These are phyloP conservation scores for Pyrgus malvae DNA, from an alignment of 2,888 invertebrate species.

Conservation along the genomic window DNA sequence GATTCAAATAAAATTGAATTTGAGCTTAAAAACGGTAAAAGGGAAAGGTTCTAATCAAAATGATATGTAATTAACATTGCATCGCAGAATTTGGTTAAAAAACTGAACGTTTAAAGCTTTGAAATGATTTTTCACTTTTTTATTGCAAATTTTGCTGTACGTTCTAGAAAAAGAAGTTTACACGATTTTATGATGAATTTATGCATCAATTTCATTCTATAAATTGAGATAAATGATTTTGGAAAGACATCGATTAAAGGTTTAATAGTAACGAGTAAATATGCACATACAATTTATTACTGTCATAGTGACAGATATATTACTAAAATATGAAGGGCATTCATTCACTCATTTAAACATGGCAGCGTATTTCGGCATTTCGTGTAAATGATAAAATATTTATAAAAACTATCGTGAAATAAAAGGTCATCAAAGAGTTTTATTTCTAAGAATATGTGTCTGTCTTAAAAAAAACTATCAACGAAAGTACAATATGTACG, in stretches of 20 bases:
- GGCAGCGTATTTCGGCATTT: too few species aligned
- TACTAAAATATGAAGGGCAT: neutral
- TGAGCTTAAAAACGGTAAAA: conserved; percentile 25
- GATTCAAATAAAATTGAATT: conserved; percentile 19
- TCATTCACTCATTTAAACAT: neutral
- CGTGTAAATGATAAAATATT: too few species aligned
- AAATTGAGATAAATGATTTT: conserved; percentile 3
- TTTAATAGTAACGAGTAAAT: conserved; percentile 30
- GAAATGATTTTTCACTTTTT: too few species aligned
- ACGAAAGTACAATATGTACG: too few species aligned
- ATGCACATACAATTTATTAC: conserved; percentile 28
- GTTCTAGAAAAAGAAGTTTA: too few species aligned
- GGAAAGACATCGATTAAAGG: conserved; percentile 9
- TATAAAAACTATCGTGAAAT: too few species aligned
- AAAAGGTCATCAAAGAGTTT: too few species aligned
- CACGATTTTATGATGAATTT: too few species aligned
- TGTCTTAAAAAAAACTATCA: too few species aligned
- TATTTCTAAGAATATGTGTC: too few species aligned
- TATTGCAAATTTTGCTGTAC: too few species aligned
- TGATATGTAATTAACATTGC: conserved; percentile 65
- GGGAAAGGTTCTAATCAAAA: conserved; percentile 57
- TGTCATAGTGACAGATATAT: conserved; percentile 6
- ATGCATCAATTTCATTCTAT: too few species aligned
- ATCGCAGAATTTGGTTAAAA: conserved; percentile 10
- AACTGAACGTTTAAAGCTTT: neutral